Conservation (phyloP, 2,797 vertebrate genomes). For the Propithecus perrieri region DNA sequence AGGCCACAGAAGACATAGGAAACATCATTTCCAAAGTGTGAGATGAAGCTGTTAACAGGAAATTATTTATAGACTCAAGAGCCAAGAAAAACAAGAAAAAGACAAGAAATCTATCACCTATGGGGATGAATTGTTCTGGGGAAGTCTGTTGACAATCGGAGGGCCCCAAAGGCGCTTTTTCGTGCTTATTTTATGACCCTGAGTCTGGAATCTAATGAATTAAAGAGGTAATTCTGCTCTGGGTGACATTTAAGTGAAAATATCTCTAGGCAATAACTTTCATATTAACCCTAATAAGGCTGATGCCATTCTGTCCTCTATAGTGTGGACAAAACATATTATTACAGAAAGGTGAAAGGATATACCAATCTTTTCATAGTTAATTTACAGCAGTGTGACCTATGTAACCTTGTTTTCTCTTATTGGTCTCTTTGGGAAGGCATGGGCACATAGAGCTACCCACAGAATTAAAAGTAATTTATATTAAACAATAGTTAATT, state of each 20-base stretch:
- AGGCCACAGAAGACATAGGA: conserved; percentile 24
- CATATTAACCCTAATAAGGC: conserved; percentile 4
- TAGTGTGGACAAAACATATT: neutral
- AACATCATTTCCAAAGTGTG: conserved; percentile 35
- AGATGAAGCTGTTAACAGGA: conserved; percentile 17
- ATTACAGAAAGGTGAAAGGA: neutral
- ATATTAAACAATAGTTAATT: neutral
- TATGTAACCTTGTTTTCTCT: neutral
- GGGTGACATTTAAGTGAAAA: neutral
- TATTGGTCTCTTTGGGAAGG: neutral
- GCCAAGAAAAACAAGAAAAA: conserved; percentile 24
- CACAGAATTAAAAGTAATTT: neutral
- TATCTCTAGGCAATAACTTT: neutral
- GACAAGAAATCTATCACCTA: conserved; percentile 37
- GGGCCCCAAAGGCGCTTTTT: neutral
- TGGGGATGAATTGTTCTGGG: neutral
- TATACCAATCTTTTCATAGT: neutral
- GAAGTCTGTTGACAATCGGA: conserved; percentile 38
- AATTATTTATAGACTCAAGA: conserved; percentile 57
- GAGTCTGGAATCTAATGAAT: conserved; percentile 29
- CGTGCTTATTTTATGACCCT: conserved; percentile 46
- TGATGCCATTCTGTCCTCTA: neutral
- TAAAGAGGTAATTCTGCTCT: conserved; percentile 16
- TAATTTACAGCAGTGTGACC: neutral
- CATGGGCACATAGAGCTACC: neutral